Evolutionary conservation across 2,113 vertebrate species (phyloP).

Genomic region (Eretmodus cyanostictus): DNA sequence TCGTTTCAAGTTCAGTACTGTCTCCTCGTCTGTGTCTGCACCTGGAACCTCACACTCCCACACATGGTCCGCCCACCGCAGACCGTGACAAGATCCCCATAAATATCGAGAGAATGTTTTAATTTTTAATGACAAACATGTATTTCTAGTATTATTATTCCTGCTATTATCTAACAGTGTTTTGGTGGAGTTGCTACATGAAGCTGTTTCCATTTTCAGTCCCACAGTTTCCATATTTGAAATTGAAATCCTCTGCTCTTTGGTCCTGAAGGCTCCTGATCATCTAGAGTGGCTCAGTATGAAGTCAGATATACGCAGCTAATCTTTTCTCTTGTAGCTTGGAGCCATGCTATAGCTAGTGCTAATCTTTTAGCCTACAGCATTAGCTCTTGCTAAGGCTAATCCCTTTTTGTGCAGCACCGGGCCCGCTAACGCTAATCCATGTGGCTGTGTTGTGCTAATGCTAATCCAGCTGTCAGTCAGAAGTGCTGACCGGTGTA

Average conservation of each 20-base stretch:
- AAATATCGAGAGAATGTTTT: neutral
- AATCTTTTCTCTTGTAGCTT: neutral
- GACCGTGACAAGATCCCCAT: neutral
- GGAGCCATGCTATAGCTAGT: neutral
- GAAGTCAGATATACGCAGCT: neutral
- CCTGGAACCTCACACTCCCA: too few species aligned
- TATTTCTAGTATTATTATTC: neutral
- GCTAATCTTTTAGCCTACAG: constrained; percentile 32
- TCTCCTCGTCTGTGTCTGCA: too few species aligned
- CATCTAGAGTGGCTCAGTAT: neutral
- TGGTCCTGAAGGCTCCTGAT: neutral
- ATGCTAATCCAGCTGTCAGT: constrained; percentile 25
- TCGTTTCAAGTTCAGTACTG: too few species aligned
- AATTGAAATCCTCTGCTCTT: neutral
- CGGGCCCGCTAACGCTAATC: neutral
- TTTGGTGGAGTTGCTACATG: neutral
- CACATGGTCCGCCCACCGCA: too few species aligned
- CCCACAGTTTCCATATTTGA: neutral
- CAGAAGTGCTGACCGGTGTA: neutral
- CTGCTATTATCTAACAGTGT: neutral
- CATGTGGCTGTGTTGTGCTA: neutral
- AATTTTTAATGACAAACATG: neutral
- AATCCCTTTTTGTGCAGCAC: neutral
- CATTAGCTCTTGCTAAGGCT: constrained; percentile 22
- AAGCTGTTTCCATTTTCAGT: neutral